phyloP scores from a whole-genome alignment of 2,888 invertebrate species.

The Macropis europaea region DNA sequence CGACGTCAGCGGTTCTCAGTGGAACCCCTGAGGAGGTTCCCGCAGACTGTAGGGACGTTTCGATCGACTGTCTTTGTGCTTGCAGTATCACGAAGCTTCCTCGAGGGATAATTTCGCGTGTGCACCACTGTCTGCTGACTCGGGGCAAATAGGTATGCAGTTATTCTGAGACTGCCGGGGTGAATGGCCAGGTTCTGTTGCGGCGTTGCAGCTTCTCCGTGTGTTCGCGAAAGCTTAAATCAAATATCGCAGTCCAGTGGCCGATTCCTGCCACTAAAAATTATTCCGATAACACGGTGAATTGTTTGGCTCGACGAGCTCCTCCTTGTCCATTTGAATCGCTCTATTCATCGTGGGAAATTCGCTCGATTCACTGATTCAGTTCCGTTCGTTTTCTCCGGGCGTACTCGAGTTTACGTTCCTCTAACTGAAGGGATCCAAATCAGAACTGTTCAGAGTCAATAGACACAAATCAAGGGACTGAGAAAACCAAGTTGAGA shows the following conservation, averaged over 20 bases:
- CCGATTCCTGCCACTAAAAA: not conserved
- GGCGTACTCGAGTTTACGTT: too few relatives aligned
- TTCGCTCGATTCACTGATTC: too few relatives aligned
- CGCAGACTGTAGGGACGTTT: not conserved
- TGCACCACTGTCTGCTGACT: slow-evolving; percentile 68
- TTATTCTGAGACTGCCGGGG: slow-evolving; percentile 77
- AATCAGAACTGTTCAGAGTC: too few relatives aligned
- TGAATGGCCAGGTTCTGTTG: slow-evolving; percentile 72
- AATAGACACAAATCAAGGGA: too few relatives aligned
- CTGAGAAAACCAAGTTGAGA: too few relatives aligned
- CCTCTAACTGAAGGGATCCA: too few relatives aligned
- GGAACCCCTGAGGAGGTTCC: not conserved
- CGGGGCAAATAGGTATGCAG: slow-evolving; percentile 74
- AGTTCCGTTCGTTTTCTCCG: too few relatives aligned
- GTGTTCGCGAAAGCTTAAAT: slow-evolving; percentile 58
- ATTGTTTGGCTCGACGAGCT: slow-evolving; percentile 31
- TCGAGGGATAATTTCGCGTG: slow-evolving; percentile 53
- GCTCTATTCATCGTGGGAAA: too few relatives aligned
- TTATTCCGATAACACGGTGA: slow-evolving; percentile 38
- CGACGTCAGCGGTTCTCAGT: slow-evolving; percentile 12
- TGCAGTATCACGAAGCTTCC: slow-evolving; percentile 30
- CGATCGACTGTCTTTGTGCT: slow-evolving; percentile 3
- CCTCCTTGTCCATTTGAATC: too few relatives aligned
- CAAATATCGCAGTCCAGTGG: slow-evolving; percentile 51
- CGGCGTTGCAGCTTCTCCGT: slow-evolving; percentile 40